phyloP scores from a whole-genome alignment of 2,797 vertebrate species.

The Galago senegalensis region DNA sequence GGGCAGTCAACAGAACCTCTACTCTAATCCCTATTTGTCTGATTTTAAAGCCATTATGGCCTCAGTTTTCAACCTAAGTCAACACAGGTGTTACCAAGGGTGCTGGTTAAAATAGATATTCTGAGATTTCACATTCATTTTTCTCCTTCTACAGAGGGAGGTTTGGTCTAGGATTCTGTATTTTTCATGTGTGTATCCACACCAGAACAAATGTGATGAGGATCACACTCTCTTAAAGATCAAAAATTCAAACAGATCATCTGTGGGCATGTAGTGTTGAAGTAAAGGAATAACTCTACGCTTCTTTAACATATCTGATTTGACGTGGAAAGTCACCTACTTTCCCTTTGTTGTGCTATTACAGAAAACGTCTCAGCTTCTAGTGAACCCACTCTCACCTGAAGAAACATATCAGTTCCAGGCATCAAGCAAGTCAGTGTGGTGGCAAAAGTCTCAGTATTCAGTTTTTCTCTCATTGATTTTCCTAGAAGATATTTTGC shows the following conservation, averaged over 20 bases:
- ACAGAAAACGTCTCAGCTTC: neutral
- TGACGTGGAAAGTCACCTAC: neutral
- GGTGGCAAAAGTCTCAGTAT: neutral
- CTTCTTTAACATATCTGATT: neutral
- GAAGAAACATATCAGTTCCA: neutral
- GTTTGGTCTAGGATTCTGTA: neutral
- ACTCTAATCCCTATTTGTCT: neutral
- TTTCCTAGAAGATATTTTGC: slow-evolving; percentile 76
- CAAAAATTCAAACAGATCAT: neutral
- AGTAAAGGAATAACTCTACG: neutral
- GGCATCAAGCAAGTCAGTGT: neutral
- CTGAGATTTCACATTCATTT: neutral
- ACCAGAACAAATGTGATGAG: neutral
- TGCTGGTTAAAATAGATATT: neutral
- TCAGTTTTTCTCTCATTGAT: slow-evolving; percentile 63
- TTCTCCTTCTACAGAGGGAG: neutral
- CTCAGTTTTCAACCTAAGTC: neutral
- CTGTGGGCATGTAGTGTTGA: neutral
- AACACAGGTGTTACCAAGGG: neutral
- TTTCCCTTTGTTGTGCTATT: neutral
- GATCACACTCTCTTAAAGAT: neutral
- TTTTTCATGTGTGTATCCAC: neutral
- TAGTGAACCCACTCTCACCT: neutral
- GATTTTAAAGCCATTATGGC: neutral
- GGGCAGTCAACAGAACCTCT: neutral